Conservation (phyloP, 2,888 invertebrate genomes). For the Iphiclides podalirius region DNA sequence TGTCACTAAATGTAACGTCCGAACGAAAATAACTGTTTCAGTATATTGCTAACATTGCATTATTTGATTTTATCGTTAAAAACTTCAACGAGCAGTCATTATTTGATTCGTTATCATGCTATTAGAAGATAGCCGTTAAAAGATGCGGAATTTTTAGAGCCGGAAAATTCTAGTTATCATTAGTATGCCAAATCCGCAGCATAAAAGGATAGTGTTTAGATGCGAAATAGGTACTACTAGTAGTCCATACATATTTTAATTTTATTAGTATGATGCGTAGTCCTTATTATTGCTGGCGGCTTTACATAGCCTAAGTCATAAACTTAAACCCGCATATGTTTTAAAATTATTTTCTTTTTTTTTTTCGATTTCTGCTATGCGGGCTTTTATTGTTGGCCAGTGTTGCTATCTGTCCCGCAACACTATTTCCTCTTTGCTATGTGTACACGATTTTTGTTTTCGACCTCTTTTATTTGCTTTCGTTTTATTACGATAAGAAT, state of each 20-base stretch:
- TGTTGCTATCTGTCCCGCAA: slow-evolving; percentile 5
- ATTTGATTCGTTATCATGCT: too few species aligned
- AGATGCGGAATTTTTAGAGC: too few species aligned
- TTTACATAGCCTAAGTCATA: background rate
- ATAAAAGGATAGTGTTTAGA: background rate
- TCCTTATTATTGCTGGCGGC: too few species aligned
- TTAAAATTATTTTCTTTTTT: slow-evolving; percentile 1
- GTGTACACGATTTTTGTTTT: background rate
- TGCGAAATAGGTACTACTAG: background rate
- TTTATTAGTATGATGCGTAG: too few species aligned
- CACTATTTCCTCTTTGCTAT: slow-evolving; percentile 15
- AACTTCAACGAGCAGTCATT: too few species aligned
- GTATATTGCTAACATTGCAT: too few species aligned
- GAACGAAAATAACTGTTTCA: too few species aligned
- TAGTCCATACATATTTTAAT: too few species aligned
- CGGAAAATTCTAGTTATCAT: background rate
- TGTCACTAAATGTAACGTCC: too few species aligned
- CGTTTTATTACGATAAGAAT: slow-evolving; percentile 3
- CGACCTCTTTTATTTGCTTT: background rate
- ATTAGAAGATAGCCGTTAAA: too few species aligned
- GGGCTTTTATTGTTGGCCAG: slow-evolving; percentile 7
- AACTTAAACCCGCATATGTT: slow-evolving; percentile 14
- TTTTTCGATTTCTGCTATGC: slow-evolving; percentile 9
- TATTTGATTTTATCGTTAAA: too few species aligned
- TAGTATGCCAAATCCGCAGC: background rate